A percentile compares a stretch with the other conserved stretches of the same genome.
phyloP scores from a whole-genome alignment of 2,113 vertebrate genomes.

The Campylorhamphus procurvoides region DNA sequence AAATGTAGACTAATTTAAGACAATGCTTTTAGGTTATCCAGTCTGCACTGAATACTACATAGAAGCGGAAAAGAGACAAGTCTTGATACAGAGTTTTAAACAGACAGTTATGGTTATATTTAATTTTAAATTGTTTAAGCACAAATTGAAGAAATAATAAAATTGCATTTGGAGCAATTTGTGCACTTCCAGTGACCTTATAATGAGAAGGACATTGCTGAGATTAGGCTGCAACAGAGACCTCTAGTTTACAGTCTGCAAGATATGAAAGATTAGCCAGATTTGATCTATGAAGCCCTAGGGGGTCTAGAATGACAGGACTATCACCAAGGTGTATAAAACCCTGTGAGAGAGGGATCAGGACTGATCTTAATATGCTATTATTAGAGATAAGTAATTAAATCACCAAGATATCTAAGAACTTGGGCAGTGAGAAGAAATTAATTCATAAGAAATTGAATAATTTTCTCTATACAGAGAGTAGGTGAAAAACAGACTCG shows the following conservation, averaged over 20 bases:
- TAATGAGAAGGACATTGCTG: background rate
- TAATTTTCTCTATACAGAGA: background rate
- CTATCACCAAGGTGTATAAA: background rate
- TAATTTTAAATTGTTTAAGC: background rate
- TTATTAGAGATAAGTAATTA: slow-evolving; percentile 29
- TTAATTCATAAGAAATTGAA: slow-evolving; percentile 13
- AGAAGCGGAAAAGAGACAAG: background rate
- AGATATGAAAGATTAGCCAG: slow-evolving; percentile 19
- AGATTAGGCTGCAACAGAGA: background rate
- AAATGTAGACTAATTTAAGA: background rate
- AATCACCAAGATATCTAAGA: background rate
- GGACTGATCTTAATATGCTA: background rate
- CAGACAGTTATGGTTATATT: background rate
- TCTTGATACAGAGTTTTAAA: background rate
- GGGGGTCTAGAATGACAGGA: background rate
- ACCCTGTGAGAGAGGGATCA: background rate
- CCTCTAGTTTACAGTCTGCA: slow-evolving; percentile 15
- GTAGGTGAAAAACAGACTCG: background rate
- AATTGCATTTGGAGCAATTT: background rate
- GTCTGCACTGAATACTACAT: background rate
- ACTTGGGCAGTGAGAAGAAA: background rate
- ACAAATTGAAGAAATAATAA: slow-evolving; percentile 25
- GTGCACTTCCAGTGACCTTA: slow-evolving; percentile 11
- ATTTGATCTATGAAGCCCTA: background rate
- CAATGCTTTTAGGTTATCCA: background rate